phyloP scores from a whole-genome alignment of 2,888 invertebrate genomes.

The Strigamia crassipes region DNA sequence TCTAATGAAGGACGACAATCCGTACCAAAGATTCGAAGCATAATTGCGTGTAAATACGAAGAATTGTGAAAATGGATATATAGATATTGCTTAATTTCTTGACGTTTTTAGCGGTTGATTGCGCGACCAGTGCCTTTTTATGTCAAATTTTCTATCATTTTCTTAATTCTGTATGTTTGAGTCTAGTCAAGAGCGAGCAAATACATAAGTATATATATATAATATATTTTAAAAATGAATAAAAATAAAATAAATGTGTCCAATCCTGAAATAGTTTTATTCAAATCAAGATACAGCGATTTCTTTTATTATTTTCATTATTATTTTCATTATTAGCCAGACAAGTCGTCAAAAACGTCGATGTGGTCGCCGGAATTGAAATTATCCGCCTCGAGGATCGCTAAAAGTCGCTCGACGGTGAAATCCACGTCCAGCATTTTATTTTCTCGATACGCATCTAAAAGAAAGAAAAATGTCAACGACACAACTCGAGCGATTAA shows the following conservation, averaged over 20 bases:
- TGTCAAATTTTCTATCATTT: neutral
- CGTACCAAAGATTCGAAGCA: neutral
- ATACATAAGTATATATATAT: neutral
- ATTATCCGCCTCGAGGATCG: conserved; percentile 70
- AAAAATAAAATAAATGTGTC: neutral
- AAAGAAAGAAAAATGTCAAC: no score
- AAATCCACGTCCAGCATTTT: conserved; percentile 73
- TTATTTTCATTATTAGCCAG: conserved; percentile 1
- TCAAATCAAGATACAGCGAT: neutral
- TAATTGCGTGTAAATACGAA: neutral
- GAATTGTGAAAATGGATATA: neutral
- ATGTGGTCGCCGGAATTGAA: conserved; percentile 82
- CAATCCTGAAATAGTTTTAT: neutral
- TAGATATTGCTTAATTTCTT: neutral
- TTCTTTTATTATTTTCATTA: neutral
- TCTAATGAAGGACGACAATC: conserved; percentile 7
- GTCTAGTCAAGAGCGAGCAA: neutral
- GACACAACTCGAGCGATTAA: no score
- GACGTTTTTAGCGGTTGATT: neutral
- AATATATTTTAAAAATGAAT: neutral
- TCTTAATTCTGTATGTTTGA: neutral
- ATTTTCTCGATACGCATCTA: conserved; percentile 58
- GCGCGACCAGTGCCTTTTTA: neutral
- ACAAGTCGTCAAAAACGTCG: conserved; percentile 73
- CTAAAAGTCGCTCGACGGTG: conserved; percentile 74